These are phyloP conservation scores for Malthinus seriepunctatus DNA, from an alignment of 2,888 invertebrate genomes.

Conservation along the genomic window DNA sequence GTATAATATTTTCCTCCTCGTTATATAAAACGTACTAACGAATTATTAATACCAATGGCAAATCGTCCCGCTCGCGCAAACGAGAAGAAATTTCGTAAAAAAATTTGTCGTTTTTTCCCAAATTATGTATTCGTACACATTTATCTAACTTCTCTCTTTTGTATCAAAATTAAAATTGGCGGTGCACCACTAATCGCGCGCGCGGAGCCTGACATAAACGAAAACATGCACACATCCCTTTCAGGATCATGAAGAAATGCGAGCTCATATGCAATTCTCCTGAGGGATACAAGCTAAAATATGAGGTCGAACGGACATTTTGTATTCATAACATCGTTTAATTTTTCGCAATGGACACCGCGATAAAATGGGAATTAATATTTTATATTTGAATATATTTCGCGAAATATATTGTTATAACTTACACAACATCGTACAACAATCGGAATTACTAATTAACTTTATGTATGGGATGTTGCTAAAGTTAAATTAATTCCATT, in stretches of 20 bases:
- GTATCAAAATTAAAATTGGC: slow-evolving; percentile 10
- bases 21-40: slow-evolving; percentile 17
- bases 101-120: background rate
- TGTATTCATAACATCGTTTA: slow-evolving; percentile 37
- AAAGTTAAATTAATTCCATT: no score
- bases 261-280: slow-evolving; percentile 21
- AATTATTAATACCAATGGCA: slow-evolving; percentile 13
- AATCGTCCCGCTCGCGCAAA: slow-evolving; percentile 8
- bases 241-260: slow-evolving; percentile 13
- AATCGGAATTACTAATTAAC: slow-evolving; percentile 2
- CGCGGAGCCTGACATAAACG: slow-evolving; percentile 7
- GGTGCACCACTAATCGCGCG: slow-evolving; percentile 15
- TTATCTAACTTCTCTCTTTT: background rate
- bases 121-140: background rate
- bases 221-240: slow-evolving; percentile 10
- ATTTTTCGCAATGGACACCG: slow-evolving; percentile 36
- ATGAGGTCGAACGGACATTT: slow-evolving; percentile 33
- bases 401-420: slow-evolving; percentile 2
- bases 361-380: slow-evolving; percentile 38
- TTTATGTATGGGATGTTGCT: no score
- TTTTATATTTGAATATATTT: slow-evolving; percentile 31
- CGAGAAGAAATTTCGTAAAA: slow-evolving; percentile 1
- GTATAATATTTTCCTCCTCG: slow-evolving; percentile 23
- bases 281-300: slow-evolving; percentile 13
- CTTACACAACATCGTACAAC: background rate